Conservation (phyloP, 2,113 vertebrate genomes). For the Hoplias malabaricus region DNA sequence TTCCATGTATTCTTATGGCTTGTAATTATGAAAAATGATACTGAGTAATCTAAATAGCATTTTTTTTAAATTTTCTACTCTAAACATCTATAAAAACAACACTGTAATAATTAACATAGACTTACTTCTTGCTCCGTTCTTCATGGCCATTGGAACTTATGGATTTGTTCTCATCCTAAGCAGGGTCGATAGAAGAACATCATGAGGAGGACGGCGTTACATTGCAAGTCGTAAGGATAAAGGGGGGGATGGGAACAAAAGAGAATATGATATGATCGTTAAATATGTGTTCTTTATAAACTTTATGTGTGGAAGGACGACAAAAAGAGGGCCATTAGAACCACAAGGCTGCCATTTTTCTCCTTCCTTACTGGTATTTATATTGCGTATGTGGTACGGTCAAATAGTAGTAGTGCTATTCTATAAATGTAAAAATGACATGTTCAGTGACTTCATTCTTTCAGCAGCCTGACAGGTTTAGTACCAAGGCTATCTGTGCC, state of each 20-base stretch:
- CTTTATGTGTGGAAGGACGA: constrained; percentile 78
- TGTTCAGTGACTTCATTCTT: constrained; percentile 63
- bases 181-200: constrained; percentile 98
- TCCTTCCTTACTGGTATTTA: constrained; percentile 47
- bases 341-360: constrained; percentile 80
- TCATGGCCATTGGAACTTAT: constrained; percentile 90
- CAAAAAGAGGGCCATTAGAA: constrained; percentile 78
- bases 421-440: constrained; percentile 63
- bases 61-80: neutral
- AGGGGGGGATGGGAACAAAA: constrained; percentile 88
- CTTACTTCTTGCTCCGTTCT: constrained; percentile 92
- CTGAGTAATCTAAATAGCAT: neutral
- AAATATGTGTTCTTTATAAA: constrained; percentile 76
- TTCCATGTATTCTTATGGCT: neutral
- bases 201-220: constrained; percentile 92
- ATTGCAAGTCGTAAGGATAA: constrained; percentile 93
- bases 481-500: constrained; percentile 87
- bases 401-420: constrained; percentile 54
- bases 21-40: neutral
- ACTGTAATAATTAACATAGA: constrained; percentile 23
- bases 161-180: constrained; percentile 95
- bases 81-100: too few species aligned
- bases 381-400: constrained; percentile 37
- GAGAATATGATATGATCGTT: constrained; percentile 74
- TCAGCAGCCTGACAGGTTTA: constrained; percentile 72